Conservation (phyloP, 1,140 invertebrate genomes). For the Drosophila melanogaster region Release_6_plus_ISO1_MT NT_037436.4:22094001-22094500, state of each 20-base stretch:
- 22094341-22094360: no score
- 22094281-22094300: background rate
- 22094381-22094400: no score
- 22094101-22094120: background rate
- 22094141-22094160: conserved; percentile 34
- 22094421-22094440: background rate
- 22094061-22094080: conserved; percentile 37
- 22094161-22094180: conserved; percentile 46
- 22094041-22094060: conserved; percentile 38
- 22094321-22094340: no score
- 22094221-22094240: conserved; percentile 6
- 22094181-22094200: conserved; percentile 42
- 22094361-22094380: no score
- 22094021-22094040: conserved; percentile 59
- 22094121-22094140: background rate
- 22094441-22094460: conserved; percentile 2
- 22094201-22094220: conserved; percentile 21
- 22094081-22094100: conserved; percentile 6
- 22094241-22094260: conserved; percentile 23
- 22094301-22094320: no score
- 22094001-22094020: conserved; percentile 10
- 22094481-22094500: conserved; percentile 33
- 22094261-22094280: background rate
- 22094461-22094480: conserved; percentile 64
- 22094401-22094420: no score